A percentile compares a stretch with the other conserved stretches of the same genome.
Evolutionary conservation across 2,797 vertebrate genomes (phyloP).

Genomic region (Pseudocheirus occidentalis): DNA sequence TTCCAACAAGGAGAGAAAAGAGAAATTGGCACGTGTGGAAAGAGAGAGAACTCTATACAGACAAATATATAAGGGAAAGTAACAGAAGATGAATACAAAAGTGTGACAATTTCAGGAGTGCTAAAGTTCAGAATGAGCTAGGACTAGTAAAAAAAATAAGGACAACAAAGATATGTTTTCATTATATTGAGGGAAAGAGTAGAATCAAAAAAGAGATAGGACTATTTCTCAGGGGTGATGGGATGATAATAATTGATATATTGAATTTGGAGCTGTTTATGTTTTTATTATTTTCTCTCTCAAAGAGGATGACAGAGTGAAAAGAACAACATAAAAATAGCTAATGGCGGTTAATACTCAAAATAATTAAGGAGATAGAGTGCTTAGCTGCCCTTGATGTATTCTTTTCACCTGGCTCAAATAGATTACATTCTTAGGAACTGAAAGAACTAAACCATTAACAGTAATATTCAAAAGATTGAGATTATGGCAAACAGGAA

Average conservation of each 20-base stretch:
- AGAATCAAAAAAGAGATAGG: neutral
- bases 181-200: neutral
- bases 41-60: neutral
- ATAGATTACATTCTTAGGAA: neutral
- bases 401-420: neutral
- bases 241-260: neutral
- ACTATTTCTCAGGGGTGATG: neutral
- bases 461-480: neutral
- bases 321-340: neutral
- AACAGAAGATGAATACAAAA: neutral
- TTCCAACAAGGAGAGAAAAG: neutral
- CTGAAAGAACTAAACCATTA: neutral
- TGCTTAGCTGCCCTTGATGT: neutral
- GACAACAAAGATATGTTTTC: neutral
- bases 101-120: neutral
- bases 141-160: neutral
- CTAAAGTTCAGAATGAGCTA: neutral
- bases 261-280: neutral
- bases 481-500: neutral
- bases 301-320: neutral
- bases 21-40: neutral
- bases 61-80: neutral
- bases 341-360: neutral
- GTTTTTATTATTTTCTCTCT: neutral
- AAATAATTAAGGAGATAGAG: neutral